A percentile compares a stretch with the other conserved stretches of the same genome.
phyloP scores from a whole-genome alignment of 2,113 vertebrate genomes.

The Lathamus discolor region DNA sequence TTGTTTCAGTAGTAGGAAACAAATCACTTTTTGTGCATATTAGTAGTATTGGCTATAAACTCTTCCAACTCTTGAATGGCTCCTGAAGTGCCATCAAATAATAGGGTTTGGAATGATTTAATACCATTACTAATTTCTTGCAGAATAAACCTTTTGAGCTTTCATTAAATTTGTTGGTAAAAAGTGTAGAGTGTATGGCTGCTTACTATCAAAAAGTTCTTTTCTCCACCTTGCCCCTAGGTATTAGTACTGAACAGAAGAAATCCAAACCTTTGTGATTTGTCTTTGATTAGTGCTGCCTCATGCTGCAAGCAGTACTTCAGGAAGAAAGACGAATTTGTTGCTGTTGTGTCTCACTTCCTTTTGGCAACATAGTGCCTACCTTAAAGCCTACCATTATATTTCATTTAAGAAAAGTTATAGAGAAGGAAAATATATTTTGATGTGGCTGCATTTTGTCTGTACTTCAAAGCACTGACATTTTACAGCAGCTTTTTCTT shows the following conservation, averaged over 20 bases:
- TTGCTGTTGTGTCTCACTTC: conserved; percentile 52
- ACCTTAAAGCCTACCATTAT: conserved; percentile 39
- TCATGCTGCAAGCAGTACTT: conserved; percentile 48
- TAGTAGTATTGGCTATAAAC: not conserved
- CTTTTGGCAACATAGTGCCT: not conserved
- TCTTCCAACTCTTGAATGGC: not conserved
- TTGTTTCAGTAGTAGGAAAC: not conserved
- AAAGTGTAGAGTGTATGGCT: conserved; percentile 8
- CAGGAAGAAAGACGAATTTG: conserved; percentile 47
- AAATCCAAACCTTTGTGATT: conserved; percentile 46
- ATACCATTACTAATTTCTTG: not conserved
- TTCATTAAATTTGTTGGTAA: conserved; percentile 12
- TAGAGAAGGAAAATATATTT: conserved; percentile 36
- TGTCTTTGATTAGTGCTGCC: conserved; percentile 60
- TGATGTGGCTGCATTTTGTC: conserved; percentile 30
- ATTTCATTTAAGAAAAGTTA: conserved; percentile 51
- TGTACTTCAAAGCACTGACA: conserved; percentile 37
- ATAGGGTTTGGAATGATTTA: not conserved
- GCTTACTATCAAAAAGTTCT: conserved; percentile 2
- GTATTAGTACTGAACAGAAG: conserved; percentile 33
- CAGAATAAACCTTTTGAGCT: conserved; percentile 6
- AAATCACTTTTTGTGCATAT: not conserved
- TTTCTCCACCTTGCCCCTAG: conserved; percentile 14
- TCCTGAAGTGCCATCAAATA: not conserved
- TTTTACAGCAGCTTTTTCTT: not conserved